Base-by-base conservation (phyloP, 2,797 vertebrate genomes). In the Tapera naevia region DNA sequence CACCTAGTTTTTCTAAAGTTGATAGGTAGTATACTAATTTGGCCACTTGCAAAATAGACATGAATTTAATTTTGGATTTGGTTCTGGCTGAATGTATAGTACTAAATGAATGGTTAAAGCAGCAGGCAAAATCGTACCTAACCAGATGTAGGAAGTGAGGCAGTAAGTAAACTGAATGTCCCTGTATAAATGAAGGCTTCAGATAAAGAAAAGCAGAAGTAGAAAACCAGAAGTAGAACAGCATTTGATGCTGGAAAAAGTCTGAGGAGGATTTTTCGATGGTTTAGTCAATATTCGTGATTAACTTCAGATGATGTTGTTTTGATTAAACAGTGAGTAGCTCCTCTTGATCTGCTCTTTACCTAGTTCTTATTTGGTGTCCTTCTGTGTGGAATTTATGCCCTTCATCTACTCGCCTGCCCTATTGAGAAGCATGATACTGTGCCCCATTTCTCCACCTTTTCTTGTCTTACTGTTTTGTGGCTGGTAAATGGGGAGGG, bases 341-440 rank as follows among this genome's bases (percentile, higher is more conserved):
- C 65, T 18, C 45, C 22, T 89, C 37, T 80, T 79, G 43, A 72
- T 62, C 33, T 50, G 4, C 45, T 25, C 51, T 80, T 72, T 15
- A 22, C 54, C 18, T 28, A 3, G 28, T n/a, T 93, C 90, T 69
- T 79, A 6, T 65, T 79, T 65, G 32, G 4, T 64, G 15, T 73
- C 2, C 18, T 76, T 12, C 5, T 3, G 0, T 50, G 14, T 70
- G 43, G 43, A 41, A 53, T 17, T 50, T 56, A 1, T 0, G 9
- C 48, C 17, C n/a, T 90, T 72, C 2, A 7, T 88, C 27, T 54
- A 2, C 35, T 58, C 53, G 10, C 66, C 17, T 78, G 0, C 7
- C 8, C 16, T 24, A 6, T 0, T 41, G 32, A 24, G 58, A 79
- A 81, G 5, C 0, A 0, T 46, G 48, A 14, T 27, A 8, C 2